Conservation (phyloP, 2,888 invertebrate genomes). For the Prenolepis imparis region DNA sequence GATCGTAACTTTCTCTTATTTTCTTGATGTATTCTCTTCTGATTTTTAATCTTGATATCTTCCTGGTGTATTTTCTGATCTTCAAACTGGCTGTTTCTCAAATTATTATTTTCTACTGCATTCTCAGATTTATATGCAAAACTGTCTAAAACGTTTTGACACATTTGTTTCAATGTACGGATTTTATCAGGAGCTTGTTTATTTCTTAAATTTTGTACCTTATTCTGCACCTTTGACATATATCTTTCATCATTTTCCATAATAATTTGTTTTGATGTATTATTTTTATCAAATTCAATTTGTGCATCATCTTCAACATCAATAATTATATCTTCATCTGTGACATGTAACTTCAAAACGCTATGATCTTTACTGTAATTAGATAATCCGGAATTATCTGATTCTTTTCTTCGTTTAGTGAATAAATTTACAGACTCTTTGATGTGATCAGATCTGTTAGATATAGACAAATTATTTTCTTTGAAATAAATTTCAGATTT, state of each 20-base stretch:
- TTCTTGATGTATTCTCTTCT: neutral
- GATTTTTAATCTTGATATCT: neutral
- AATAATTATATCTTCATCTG: conserved; percentile 79
- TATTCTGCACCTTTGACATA: neutral
- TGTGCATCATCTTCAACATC: conserved; percentile 77
- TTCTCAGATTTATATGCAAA: neutral
- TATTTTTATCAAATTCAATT: conserved; percentile 14
- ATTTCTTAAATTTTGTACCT: neutral
- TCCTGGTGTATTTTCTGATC: neutral
- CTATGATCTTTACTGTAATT: conserved; percentile 78
- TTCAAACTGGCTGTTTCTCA: conserved; percentile 13
- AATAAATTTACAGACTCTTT: conserved; percentile 54
- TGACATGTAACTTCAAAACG: conserved; percentile 72
- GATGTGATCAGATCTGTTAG: conserved; percentile 67
- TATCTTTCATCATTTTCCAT: neutral
- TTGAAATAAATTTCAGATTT: conserved; percentile 59
- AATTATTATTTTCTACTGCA: neutral
- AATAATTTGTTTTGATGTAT: conserved; percentile 12
- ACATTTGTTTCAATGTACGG: neutral
- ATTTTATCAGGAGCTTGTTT: neutral
- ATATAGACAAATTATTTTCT: conserved; percentile 58
- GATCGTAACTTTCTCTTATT: conserved; percentile 25
- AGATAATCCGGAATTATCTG: conserved; percentile 26
- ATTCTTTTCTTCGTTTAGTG: neutral
- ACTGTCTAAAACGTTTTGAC: neutral